Percentiles rank a stretch among this genome's conserved stretches.
These are phyloP conservation scores for Blennius ocellaris DNA, from an alignment of 2,113 vertebrate species.

Conservation along the genomic window DNA sequence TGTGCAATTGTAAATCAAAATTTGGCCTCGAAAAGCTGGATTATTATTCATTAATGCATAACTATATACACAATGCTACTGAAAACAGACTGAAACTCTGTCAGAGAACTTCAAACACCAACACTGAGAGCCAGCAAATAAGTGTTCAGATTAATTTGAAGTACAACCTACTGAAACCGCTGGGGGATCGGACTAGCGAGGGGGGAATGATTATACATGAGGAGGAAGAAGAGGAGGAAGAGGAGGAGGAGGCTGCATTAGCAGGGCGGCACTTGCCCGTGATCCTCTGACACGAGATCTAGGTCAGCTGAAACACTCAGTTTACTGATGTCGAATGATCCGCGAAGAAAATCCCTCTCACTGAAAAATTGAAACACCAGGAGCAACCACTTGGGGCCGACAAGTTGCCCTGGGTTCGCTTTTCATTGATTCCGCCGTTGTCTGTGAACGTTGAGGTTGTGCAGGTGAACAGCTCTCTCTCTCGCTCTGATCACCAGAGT, in stretches of 20 bases:
- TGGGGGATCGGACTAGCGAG: constrained; percentile 26
- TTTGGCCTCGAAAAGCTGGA: background rate
- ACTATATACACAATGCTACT: no score
- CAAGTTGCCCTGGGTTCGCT: constrained; percentile 3
- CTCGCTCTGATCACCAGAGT: constrained; percentile 12
- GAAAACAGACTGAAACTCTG: background rate
- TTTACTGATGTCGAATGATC: constrained; percentile 20
- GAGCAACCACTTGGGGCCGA: constrained; percentile 15
- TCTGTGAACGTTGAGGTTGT: constrained; percentile 7
- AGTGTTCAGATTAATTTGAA: constrained; percentile 51
- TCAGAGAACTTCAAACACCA: constrained; percentile 2
- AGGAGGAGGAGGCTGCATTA: background rate
- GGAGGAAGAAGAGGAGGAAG: background rate
- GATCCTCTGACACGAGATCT: background rate
- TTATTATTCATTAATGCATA: background rate
- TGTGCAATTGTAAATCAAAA: background rate
- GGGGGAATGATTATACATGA: constrained; percentile 24
- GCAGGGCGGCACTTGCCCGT: background rate
- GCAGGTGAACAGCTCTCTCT: background rate
- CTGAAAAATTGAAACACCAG: background rate
- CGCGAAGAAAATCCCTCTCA: background rate
- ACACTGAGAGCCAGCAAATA: constrained; percentile 28
- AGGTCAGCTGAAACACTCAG: constrained; percentile 13
- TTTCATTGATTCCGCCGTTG: constrained; percentile 15
- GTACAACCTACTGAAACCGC: constrained; percentile 18